Evolutionary conservation across 1,140 invertebrate species (phyloP).

Genomic region (Cydia fagiglandana): DNA sequence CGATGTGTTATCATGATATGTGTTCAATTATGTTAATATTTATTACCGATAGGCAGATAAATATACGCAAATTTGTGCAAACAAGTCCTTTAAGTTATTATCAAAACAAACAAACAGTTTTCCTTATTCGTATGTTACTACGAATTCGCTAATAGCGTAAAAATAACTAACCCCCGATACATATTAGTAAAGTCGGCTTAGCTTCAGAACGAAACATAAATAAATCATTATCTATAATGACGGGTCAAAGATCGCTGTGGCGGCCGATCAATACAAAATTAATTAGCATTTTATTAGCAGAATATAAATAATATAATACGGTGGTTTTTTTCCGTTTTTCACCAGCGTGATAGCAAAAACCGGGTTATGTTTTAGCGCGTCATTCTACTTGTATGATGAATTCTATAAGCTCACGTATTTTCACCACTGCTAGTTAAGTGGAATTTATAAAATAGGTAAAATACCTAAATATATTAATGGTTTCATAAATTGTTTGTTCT

Average conservation of each 20-base stretch:
- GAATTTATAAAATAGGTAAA: too few species aligned
- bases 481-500: too few species aligned
- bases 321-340: background rate
- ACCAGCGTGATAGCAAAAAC: background rate
- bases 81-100: background rate
- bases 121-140: background rate
- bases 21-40: too few species aligned
- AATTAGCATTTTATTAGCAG: slow-evolving; percentile 3
- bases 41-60: background rate
- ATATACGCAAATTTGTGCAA: background rate
- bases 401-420: too few species aligned
- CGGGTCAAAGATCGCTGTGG: background rate
- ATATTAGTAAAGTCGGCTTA: background rate
- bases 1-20: background rate
- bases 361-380: background rate
- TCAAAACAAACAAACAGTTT: background rate
- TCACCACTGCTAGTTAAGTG: too few species aligned
- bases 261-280: background rate
- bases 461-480: too few species aligned
- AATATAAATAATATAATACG: background rate
- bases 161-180: background rate
- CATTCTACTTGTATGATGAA: too few species aligned
- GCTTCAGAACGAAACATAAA: background rate
- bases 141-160: background rate
- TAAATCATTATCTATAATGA: background rate